A percentile compares a stretch with the other conserved stretches of the same genome.
These are phyloP conservation scores for Periophthalmus magnuspinnatus DNA, from an alignment of 2,797 vertebrate species.

Conservation along the genomic window DNA sequence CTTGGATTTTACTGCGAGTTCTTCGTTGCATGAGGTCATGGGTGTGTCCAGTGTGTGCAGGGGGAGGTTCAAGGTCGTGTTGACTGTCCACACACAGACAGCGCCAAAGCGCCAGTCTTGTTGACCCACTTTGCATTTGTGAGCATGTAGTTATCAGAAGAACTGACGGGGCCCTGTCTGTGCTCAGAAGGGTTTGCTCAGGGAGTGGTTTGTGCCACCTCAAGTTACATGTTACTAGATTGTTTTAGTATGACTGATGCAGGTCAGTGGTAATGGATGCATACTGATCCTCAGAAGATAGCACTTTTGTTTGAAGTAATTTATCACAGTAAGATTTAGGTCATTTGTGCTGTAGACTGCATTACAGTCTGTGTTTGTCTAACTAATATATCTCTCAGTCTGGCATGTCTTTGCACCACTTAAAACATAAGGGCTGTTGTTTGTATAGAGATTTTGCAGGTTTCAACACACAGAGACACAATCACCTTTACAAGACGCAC, in stretches of 20 bases:
- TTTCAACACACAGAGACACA: slow-evolving; percentile 36
- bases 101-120: slow-evolving; percentile 64
- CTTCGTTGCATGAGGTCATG: slow-evolving; percentile 52
- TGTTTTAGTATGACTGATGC: not conserved
- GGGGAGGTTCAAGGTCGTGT: slow-evolving; percentile 67
- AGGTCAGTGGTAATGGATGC: not conserved
- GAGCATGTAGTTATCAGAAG: slow-evolving; percentile 7
- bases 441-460: slow-evolving; percentile 43
- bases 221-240: slow-evolving; percentile 14
- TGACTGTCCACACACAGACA: slow-evolving; percentile 69
- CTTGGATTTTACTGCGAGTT: slow-evolving; percentile 33
- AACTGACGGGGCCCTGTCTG: slow-evolving; percentile 40
- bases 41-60: slow-evolving; percentile 44
- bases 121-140: slow-evolving; percentile 64
- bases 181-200: slow-evolving; percentile 53
- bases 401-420: slow-evolving; percentile 22
- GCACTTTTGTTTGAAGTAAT: slow-evolving; percentile 2
- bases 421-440: slow-evolving; percentile 27
- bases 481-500: slow-evolving; percentile 30
- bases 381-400: slow-evolving; percentile 30
- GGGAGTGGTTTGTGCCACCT: slow-evolving; percentile 54
- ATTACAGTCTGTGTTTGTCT: slow-evolving; percentile 46
- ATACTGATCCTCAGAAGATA: not conserved
- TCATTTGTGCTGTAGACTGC: slow-evolving; percentile 7
- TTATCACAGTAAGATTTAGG: slow-evolving; percentile 24